Percentiles rank a stretch among this genome's conserved stretches.
Conservation (phyloP, 1,140 invertebrate genomes). For the Pogonomyrmex barbatus region DNA sequence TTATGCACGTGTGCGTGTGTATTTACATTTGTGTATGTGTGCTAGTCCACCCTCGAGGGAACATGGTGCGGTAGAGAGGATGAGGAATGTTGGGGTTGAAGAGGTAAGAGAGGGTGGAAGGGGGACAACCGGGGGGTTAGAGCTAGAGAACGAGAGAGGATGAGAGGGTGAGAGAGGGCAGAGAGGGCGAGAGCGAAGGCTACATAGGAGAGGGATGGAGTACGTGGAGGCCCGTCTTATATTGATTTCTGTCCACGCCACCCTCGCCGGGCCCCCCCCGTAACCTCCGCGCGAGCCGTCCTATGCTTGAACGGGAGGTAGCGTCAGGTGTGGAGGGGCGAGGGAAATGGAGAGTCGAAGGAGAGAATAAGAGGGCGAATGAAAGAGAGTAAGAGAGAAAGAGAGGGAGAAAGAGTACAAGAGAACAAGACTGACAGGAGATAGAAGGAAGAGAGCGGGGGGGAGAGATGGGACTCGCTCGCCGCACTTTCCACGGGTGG, state of each 20-base stretch:
- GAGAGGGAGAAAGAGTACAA: constrained; percentile 63
- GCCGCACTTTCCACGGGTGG: constrained; percentile 83
- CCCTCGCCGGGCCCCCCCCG: constrained; percentile 75
- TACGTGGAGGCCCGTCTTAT: constrained; percentile 85
- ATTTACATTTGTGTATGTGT: constrained; percentile 76
- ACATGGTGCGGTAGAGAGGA: constrained; percentile 70
- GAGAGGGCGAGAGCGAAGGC: constrained; percentile 60
- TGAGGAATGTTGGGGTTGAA: constrained; percentile 68
- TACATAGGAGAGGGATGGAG: constrained; percentile 70
- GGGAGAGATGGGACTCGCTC: constrained; percentile 75
- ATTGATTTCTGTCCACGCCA: constrained; percentile 86
- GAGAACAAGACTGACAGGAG: constrained; percentile 57
- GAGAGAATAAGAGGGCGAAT: constrained; percentile 52
- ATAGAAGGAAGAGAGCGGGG: constrained; percentile 32
- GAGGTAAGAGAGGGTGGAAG: constrained; percentile 44
- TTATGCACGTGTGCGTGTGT: constrained; percentile 69
- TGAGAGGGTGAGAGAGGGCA: constrained; percentile 58
- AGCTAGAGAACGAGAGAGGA: constrained; percentile 60
- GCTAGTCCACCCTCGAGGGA: constrained; percentile 84
- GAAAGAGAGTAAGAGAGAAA: constrained; percentile 23
- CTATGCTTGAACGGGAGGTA: constrained; percentile 70
- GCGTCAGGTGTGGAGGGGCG: constrained; percentile 78
- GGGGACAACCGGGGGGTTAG: constrained; percentile 34
- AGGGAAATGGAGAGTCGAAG: constrained; percentile 47
- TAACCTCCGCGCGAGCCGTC: constrained; percentile 65